Base-by-base conservation (phyloP, 2,888 invertebrate genomes). In the Sylvicola cinctus region DNA sequence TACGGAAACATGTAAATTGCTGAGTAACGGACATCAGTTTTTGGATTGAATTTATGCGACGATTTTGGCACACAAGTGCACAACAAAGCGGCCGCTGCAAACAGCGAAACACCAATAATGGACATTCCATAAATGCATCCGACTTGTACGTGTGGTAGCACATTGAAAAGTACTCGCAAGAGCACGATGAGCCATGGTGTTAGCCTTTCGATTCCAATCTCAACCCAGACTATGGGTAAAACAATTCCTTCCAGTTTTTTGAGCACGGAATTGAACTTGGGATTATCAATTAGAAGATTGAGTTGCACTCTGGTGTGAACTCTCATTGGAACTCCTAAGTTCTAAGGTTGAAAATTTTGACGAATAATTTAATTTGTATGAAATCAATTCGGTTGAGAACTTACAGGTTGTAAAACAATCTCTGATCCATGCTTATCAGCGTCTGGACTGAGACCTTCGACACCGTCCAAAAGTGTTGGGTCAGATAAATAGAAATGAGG, bases 381-480 rank as follows among this genome's bases (percentile, higher is more conserved):
- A 46, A 31, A 32, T 16, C n/a, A n/a, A n/a, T n/a, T n/a, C n/a
- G n/a, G n/a, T n/a, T n/a, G n/a, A n/a, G n/a, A n/a, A 45, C 60
- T 63, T 55, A 80, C 80, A 43, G 80, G 78, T 52, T 83, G 79
- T 35, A 84, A 59, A 43, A 73, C 66, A 23, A 80, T 58, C 33
- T 58, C 58, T 0, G 68, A 62, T 0, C 44, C 44, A 36, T 65
- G 61, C 16, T 56, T 63, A 5, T 65, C 54, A 26, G 53, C 54
- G 32, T 68, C 59, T 0, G 84, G 83, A 0, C 56, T 54, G 32
- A 78, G 48, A 8, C 78, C 78, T 4, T 66, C 64, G 1, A 78
- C 60, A 1, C 61, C 61, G 1, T 68, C 58, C 16, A 68, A 41
- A 6, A 75, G 51, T 27, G 51, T 53, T 1, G 66, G 65, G 49